Evolutionary conservation across 2,797 vertebrate genomes (phyloP), one percentile per base, ranked within the genome.

Genomic region (Falco peregrinus): DNA sequence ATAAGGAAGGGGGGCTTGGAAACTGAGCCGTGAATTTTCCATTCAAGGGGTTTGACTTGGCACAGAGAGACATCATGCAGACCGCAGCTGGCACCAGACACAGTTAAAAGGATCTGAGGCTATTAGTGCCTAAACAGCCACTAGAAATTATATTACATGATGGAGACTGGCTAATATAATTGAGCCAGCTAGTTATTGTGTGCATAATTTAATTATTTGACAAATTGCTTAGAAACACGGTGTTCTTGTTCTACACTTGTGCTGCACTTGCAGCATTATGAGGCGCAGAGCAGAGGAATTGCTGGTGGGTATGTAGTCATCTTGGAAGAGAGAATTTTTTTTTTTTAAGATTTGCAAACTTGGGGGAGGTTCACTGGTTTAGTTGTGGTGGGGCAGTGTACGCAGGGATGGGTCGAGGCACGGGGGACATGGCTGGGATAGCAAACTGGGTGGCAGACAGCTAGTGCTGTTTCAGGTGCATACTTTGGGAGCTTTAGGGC

Each of bases 151-250:
- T 92, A 95, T 97, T 96, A 96, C 92, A 88, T 96, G 97, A 94
- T 96, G 96, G 95, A 96, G 95, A 95, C 90, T 87, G 88, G 84
- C 97, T 97, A 96, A 96, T 95, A 92, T 87, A 97, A 98, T 97
- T 95, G 95, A 97, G 94, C 90, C 93, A 96, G 91, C 95, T 97
- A 89, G 92, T 97, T 97, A 93, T 91, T 97, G 91, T 94, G 78
- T 89, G 93, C 82, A 47, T 96, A 97, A 97, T 97, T 97, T 95
- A 97, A 98, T 98, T 97, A 96, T 96, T 97, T 97, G 95, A 97
- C 95, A 96, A 96, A 97, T 96, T 92, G 92, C 96, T 96, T 95
- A 79, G 95, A 96, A 95, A 97, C 94, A 94, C 1, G 29, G 79
- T 95, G 87, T 96, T 88, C 93, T 94, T 77, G 56, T 95, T 94